Evolutionary conservation across 2,797 vertebrate genomes (phyloP).

Genomic region (Sandelia bainsii): DNA sequence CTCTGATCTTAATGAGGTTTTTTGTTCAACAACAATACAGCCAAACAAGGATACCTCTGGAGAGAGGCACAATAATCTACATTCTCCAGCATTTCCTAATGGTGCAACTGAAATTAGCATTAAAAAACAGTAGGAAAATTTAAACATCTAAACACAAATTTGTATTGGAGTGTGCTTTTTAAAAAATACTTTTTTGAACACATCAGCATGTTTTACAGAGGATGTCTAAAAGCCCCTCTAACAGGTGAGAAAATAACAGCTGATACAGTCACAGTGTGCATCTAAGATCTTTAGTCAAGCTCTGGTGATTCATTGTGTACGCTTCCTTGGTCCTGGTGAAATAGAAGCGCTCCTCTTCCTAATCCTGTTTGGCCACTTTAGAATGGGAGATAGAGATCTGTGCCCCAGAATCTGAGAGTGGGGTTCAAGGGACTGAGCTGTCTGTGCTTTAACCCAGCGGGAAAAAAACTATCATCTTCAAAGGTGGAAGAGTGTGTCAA

Average conservation of each 20-base stretch:
- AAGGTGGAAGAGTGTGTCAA: slow-evolving; percentile 87
- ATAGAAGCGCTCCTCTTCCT: slow-evolving; percentile 78
- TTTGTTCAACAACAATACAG: slow-evolving; percentile 62
- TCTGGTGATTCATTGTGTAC: slow-evolving; percentile 74
- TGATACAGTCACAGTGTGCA: slow-evolving; percentile 70
- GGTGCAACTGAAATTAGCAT: slow-evolving; percentile 20
- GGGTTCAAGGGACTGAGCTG: slow-evolving; percentile 82
- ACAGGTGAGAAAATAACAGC: slow-evolving; percentile 78
- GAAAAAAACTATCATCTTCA: slow-evolving; percentile 83
- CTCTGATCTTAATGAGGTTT: slow-evolving; percentile 69
- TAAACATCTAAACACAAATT: slow-evolving; percentile 38
- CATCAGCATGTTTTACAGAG: slow-evolving; percentile 52
- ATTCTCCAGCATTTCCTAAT: slow-evolving; percentile 37
- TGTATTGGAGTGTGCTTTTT: slow-evolving; percentile 33
- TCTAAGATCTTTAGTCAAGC: slow-evolving; percentile 81
- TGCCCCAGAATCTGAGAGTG: slow-evolving; percentile 78
- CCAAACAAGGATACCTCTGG: slow-evolving; percentile 63
- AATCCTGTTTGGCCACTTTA: slow-evolving; percentile 88
- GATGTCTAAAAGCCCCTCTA: slow-evolving; percentile 58
- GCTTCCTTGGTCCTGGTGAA: slow-evolving; percentile 78
- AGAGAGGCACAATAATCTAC: slow-evolving; percentile 47
- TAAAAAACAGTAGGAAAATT: neutral
- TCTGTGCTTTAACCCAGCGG: slow-evolving; percentile 79
- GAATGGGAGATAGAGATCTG: slow-evolving; percentile 83
- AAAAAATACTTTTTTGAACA: slow-evolving; percentile 54